Evolutionary conservation across 2,888 invertebrate species (phyloP).

Genomic region (Psylliodes chrysocephalus): DNA sequence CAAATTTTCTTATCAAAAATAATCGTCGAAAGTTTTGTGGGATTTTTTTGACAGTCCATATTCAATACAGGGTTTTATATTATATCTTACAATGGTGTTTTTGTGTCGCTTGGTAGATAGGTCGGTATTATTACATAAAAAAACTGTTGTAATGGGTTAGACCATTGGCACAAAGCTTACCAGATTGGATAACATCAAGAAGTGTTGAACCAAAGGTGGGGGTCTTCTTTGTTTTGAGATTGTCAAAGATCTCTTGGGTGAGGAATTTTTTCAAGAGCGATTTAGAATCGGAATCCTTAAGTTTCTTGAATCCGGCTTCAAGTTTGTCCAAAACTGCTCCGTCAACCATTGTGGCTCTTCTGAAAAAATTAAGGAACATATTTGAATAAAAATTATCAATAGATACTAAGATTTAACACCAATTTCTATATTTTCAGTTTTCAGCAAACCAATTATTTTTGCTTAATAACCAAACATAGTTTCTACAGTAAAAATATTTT

Average conservation of each 20-base stretch:
- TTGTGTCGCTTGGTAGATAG: too few species aligned
- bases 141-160: too few species aligned
- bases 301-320: conserved; percentile 90
- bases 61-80: too few species aligned
- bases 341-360: conserved; percentile 86
- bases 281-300: conserved; percentile 90
- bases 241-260: conserved; percentile 90
- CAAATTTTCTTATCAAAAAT: too few species aligned
- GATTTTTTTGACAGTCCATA: too few species aligned
- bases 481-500: conserved; percentile 3
- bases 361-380: too few species aligned
- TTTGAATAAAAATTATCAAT: too few species aligned
- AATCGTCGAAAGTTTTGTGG: too few species aligned
- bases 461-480: conserved; percentile 7
- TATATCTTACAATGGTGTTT: too few species aligned
- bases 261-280: conserved; percentile 96
- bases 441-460: neutral
- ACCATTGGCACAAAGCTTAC: conserved; percentile 66
- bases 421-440: neutral
- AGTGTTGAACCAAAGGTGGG: conserved; percentile 88
- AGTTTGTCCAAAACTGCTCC: conserved; percentile 90
- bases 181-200: conserved; percentile 94
- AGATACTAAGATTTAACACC: too few species aligned
- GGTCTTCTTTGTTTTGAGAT: conserved; percentile 92
- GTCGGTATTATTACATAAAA: too few species aligned